These are phyloP conservation scores for Microtus montanus DNA, from an alignment of 2,113 vertebrate species.

Conservation along the genomic window DNA sequence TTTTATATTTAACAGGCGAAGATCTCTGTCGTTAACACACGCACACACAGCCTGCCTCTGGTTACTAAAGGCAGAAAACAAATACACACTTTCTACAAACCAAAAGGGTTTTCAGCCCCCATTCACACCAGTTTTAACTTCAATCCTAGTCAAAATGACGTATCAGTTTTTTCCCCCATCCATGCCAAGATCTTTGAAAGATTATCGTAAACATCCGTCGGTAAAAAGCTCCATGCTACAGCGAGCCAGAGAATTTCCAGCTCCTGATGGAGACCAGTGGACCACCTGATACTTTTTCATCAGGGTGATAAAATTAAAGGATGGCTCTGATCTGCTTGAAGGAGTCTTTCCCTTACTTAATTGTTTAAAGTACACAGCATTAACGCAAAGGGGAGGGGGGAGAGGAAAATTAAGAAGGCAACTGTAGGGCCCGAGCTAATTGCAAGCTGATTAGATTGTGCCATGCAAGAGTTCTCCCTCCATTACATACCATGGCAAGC, in stretches of 20 bases:
- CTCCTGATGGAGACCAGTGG: constrained; percentile 85
- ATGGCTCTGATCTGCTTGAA: constrained; percentile 89
- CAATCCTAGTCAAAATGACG: constrained; percentile 41
- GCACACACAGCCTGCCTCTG: background rate
- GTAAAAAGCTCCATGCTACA: constrained; percentile 84
- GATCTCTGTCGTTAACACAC: constrained; percentile 49
- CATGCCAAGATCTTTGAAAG: constrained; percentile 70
- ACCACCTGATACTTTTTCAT: constrained; percentile 90
- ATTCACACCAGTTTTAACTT: constrained; percentile 56
- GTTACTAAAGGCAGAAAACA: constrained; percentile 70
- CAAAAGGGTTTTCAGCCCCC: constrained; percentile 33
- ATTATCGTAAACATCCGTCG: constrained; percentile 82
- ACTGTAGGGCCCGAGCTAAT: constrained; percentile 85
- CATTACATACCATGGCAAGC: constrained; percentile 87
- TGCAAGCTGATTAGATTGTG: constrained; percentile 86
- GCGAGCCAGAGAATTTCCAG: constrained; percentile 84
- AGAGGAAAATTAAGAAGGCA: constrained; percentile 84
- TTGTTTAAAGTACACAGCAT: constrained; percentile 85
- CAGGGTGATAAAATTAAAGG: constrained; percentile 89
- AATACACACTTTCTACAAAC: constrained; percentile 17
- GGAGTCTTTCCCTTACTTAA: constrained; percentile 85
- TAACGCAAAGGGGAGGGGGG: constrained; percentile 73
- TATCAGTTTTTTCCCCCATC: constrained; percentile 4
- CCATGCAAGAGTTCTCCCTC: constrained; percentile 86
- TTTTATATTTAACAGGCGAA: constrained; percentile 71